A percentile compares a stretch with the other conserved stretches of the same genome.
Evolutionary conservation across 2,888 invertebrate genomes (phyloP).

Genomic region (Callyntrura guangdongensis): DNA sequence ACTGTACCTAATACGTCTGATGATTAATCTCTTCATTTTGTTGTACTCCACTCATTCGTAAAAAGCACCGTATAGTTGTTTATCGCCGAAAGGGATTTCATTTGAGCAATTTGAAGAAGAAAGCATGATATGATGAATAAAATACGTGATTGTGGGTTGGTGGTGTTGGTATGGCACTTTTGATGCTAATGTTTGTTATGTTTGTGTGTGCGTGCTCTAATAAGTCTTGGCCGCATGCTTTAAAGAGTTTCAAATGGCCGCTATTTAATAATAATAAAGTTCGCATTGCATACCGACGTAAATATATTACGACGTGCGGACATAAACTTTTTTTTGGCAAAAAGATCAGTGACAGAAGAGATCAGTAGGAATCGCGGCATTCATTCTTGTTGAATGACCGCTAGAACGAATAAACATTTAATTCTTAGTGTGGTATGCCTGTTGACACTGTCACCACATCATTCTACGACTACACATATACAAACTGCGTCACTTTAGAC

Average conservation of each 20-base stretch:
- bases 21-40: slow-evolving; percentile 76
- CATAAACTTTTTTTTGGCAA: not conserved
- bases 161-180: slow-evolving; percentile 13
- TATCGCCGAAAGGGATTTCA: slow-evolving; percentile 54
- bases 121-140: slow-evolving; percentile 58
- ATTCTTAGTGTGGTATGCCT: slow-evolving; percentile 28
- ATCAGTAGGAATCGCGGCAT: not conserved
- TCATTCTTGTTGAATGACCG: slow-evolving; percentile 1
- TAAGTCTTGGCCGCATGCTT: slow-evolving; percentile 65
- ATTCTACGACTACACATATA: not conserved
- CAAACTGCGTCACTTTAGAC: slow-evolving; percentile 18
- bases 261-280: slow-evolving; percentile 11
- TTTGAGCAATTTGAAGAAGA: slow-evolving; percentile 48
- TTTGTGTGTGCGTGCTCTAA: slow-evolving; percentile 56
- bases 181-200: not conserved
- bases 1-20: slow-evolving; percentile 47
- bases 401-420: slow-evolving; percentile 33
- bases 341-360: slow-evolving; percentile 29
- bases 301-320: slow-evolving; percentile 25
- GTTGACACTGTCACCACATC: slow-evolving; percentile 59
- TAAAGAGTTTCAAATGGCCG: slow-evolving; percentile 25
- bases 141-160: slow-evolving; percentile 68
- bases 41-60: slow-evolving; percentile 59
- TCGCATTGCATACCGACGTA: not conserved
- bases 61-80: slow-evolving; percentile 61